These are phyloP conservation scores for Pangasius sanitwongsei DNA, from an alignment of 2,797 vertebrate species.

Conservation along the genomic window DNA sequence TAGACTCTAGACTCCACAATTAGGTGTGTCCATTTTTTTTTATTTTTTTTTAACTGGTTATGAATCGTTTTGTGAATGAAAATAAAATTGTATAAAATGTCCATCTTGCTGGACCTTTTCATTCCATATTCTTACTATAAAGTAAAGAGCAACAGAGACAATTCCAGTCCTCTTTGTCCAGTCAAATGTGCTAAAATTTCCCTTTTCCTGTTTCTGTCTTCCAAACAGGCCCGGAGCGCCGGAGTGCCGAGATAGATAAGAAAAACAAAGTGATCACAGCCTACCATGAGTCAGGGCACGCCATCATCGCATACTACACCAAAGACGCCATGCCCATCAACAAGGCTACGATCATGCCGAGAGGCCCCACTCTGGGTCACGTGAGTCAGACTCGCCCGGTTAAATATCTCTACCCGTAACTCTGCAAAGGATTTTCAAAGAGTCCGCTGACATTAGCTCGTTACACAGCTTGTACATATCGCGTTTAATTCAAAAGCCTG, in stretches of 20 bases:
- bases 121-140: not conserved
- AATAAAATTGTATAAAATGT: not conserved
- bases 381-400: conserved; percentile 69
- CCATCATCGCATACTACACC: conserved; percentile 95
- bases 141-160: not conserved
- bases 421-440: not conserved
- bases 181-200: not conserved
- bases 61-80: too few relatives aligned
- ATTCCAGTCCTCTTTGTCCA: too few relatives aligned
- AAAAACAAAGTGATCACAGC: conserved; percentile 95
- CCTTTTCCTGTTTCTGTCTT: not conserved
- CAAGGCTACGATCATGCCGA: conserved; percentile 98
- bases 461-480: not conserved
- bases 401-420: not conserved
- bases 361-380: conserved; percentile 93
- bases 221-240: conserved; percentile 88
- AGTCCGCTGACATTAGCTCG: not conserved
- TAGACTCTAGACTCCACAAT: not conserved
- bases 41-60: too few relatives aligned
- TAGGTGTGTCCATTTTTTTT: not conserved
- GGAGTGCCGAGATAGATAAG: conserved; percentile 91
- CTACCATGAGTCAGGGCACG: conserved; percentile 96
- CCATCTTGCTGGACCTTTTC: not conserved
- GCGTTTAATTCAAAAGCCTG: not conserved
- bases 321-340: conserved; percentile 99